Evolutionary conservation across 2,113 vertebrate species (phyloP).

Genomic region (Athene cunicularia): DNA sequence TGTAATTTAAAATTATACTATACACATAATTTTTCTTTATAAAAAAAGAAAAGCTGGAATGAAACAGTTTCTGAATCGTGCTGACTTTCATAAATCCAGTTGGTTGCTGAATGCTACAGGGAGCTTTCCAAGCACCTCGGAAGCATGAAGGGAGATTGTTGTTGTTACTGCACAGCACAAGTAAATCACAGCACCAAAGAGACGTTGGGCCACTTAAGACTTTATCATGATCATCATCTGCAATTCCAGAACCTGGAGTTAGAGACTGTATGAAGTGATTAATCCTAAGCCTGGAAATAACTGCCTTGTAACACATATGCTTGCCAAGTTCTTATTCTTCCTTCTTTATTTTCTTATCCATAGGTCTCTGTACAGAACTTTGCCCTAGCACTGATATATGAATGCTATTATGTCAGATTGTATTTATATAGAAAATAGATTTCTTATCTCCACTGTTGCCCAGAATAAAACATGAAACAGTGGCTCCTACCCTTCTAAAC

Average conservation of each 20-base stretch:
- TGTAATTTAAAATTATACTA: not conserved
- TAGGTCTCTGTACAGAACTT: not conserved
- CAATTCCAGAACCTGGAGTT: not conserved
- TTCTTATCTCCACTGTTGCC: not conserved
- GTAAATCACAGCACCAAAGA: not conserved
- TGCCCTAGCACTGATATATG: not conserved
- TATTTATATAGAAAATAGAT: not conserved
- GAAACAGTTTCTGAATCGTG: not conserved
- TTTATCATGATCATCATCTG: not conserved
- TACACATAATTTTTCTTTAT: not conserved
- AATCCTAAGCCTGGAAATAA: not conserved
- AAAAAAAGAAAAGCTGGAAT: not conserved
- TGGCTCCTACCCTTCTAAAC: not conserved
- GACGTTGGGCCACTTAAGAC: not conserved
- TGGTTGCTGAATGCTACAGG: fast-evolving
- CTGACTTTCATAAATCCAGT: not conserved
- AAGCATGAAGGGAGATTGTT: not conserved
- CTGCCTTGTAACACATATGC: not conserved
- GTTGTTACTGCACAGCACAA: not conserved
- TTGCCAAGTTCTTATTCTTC: not conserved
- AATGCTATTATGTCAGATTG: not conserved
- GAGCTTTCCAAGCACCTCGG: not conserved
- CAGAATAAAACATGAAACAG: not conserved
- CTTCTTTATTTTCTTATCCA: not conserved
- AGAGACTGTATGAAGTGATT: not conserved